phyloP scores from a whole-genome alignment of 2,888 invertebrate genomes.

The Himalopsyche kuldschensis region DNA sequence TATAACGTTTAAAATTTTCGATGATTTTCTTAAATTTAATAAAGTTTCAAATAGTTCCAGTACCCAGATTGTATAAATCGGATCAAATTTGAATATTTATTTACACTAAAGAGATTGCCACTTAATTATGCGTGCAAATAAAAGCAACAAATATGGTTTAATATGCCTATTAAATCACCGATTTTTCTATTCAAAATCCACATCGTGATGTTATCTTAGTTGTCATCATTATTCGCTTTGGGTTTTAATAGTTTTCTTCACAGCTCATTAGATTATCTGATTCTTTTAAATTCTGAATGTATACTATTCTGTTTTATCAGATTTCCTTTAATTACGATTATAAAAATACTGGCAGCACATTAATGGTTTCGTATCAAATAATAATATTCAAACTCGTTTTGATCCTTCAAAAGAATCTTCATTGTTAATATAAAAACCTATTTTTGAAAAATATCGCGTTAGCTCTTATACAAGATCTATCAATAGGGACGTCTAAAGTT shows the following conservation, averaged over 20 bases:
- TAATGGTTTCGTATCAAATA: background rate
- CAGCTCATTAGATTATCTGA: constrained; percentile 36
- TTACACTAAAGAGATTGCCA: no score
- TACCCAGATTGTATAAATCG: no score
- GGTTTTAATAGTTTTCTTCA: constrained; percentile 19
- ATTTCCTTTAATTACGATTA: background rate
- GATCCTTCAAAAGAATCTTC: no score
- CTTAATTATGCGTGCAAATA: background rate
- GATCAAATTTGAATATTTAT: no score
- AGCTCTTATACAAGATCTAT: no score
- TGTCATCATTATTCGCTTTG: background rate
- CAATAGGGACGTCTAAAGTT: no score
- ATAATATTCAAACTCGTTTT: no score
- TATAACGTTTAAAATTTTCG: no score
- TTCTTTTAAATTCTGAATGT: constrained; percentile 28
- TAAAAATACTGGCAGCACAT: background rate
- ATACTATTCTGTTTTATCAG: constrained; percentile 3
- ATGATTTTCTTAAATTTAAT: no score
- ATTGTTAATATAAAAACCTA: no score
- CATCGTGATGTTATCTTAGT: background rate
- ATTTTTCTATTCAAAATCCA: background rate
- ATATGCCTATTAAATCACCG: background rate
- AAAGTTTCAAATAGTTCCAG: no score
- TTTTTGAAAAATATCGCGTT: no score
- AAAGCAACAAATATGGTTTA: background rate